These are phyloP conservation scores for Alcedo quadribrachys DNA, from an alignment of 2,797 vertebrate species.

Conservation along the genomic window DNA sequence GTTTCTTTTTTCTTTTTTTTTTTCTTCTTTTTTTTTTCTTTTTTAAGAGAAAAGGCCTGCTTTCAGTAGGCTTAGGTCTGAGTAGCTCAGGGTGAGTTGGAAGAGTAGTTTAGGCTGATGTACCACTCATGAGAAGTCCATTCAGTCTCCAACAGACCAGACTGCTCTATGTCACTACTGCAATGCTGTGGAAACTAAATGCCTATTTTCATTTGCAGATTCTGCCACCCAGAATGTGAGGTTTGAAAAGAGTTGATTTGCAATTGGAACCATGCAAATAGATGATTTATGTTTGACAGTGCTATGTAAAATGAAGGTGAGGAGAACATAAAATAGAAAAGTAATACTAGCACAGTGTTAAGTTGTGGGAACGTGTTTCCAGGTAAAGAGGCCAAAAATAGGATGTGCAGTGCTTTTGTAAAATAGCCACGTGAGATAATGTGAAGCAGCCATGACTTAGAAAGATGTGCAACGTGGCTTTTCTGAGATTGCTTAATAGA, in stretches of 20 bases:
- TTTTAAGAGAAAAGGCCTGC: fast-evolving
- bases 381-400: background rate
- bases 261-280: background rate
- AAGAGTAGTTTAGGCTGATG: background rate
- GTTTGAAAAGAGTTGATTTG: background rate
- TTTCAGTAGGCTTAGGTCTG: background rate
- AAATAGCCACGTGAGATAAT: background rate
- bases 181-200: fast-evolving
- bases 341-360: background rate
- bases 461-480: background rate
- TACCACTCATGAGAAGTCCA: background rate
- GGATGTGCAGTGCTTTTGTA: background rate
- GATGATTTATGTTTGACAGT: background rate
- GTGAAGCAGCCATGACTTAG: background rate
- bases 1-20: too few relatives aligned
- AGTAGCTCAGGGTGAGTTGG: background rate
- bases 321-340: background rate
- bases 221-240: background rate
- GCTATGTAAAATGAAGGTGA: background rate
- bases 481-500: conserved; percentile 8
- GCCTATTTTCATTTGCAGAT: background rate
- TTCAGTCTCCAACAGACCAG: background rate
- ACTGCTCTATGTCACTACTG: fast-evolving
- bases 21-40: too few relatives aligned
- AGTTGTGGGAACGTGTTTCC: background rate